These are phyloP conservation scores for Orius laevigatus DNA, from an alignment of 1,140 invertebrate species.

Conservation along the genomic window DNA sequence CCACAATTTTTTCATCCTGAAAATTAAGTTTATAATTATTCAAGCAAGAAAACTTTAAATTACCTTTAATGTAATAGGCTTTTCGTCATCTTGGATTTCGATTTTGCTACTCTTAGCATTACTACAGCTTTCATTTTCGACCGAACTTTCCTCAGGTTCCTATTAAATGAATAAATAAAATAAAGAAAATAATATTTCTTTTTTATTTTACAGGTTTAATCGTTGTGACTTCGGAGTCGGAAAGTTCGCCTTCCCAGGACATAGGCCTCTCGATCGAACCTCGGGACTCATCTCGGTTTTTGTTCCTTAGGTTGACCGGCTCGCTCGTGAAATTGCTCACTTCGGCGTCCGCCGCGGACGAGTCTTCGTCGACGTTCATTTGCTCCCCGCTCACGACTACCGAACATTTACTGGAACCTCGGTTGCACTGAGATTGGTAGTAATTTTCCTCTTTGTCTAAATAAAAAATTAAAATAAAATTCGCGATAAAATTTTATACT, in stretches of 20 bases:
- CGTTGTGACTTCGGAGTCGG: conserved; percentile 48
- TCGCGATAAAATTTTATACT: not conserved
- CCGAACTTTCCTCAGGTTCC: conserved; percentile 12
- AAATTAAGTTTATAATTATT: conserved; percentile 9
- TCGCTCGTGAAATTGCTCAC: conserved; percentile 35
- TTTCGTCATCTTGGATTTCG: conserved; percentile 3
- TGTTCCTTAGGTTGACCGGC: conserved; percentile 30
- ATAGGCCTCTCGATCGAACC: conserved; percentile 47
- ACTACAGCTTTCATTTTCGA: conserved; percentile 12
- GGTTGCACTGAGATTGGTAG: conserved; percentile 14
- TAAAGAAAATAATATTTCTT: not conserved
- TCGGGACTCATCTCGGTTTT: conserved; percentile 28
- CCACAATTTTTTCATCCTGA: conserved; percentile 22
- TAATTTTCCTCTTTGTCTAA: conserved; percentile 15
- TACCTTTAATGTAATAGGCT: conserved; percentile 9
- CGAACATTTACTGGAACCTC: conserved; percentile 16
- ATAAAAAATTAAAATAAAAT: conserved; percentile 10
- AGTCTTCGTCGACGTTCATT: conserved; percentile 26
- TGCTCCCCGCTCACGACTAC: conserved; percentile 19
- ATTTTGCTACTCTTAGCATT: conserved; percentile 6
- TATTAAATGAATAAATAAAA: not conserved
- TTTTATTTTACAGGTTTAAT: conserved; percentile 23
- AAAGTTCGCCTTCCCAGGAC: conserved; percentile 82
- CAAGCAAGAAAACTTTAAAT: not conserved
- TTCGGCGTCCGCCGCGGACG: conserved; percentile 35